Evolutionary conservation across 1,140 invertebrate genomes (phyloP).

Genomic region (Bradysia coprophila): DNA sequence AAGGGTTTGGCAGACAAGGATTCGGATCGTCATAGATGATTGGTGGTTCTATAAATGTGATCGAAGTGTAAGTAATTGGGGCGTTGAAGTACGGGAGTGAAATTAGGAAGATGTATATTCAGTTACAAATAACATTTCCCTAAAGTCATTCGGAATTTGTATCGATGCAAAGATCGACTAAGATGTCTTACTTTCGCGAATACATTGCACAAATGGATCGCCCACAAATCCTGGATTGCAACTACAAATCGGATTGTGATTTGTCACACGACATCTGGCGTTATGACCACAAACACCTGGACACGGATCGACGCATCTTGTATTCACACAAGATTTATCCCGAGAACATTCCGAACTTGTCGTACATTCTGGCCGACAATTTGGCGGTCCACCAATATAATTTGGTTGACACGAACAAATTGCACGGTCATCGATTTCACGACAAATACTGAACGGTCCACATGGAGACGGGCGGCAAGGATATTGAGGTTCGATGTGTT

Average conservation of each 20-base stretch:
- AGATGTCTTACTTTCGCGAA: background rate
- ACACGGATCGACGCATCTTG: conserved; percentile 63
- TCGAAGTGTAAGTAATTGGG: background rate
- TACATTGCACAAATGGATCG: conserved; percentile 45
- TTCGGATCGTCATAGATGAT: background rate
- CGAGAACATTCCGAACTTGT: conserved; percentile 63
- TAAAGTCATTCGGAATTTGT: background rate
- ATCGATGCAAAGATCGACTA: background rate
- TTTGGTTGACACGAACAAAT: conserved; percentile 63
- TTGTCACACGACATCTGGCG: conserved; percentile 62
- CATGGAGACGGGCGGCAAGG: conserved; percentile 67
- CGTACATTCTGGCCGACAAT: conserved; percentile 63
- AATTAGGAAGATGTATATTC: background rate
- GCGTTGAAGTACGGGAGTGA: background rate
- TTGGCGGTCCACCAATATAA: conserved; percentile 58
- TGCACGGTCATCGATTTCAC: conserved; percentile 45
- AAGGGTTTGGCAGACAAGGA: conserved; percentile 22
- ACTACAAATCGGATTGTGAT: conserved; percentile 65
- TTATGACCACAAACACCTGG: conserved; percentile 65
- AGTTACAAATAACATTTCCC: background rate
- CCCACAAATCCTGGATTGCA: conserved; percentile 54
- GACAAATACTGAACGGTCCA: conserved; percentile 62
- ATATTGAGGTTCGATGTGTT: conserved; percentile 32
- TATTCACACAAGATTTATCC: conserved; percentile 55
- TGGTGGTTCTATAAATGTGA: background rate